phyloP scores from a whole-genome alignment of 2,888 invertebrate genomes.

The Eucera pruinosa region DNA sequence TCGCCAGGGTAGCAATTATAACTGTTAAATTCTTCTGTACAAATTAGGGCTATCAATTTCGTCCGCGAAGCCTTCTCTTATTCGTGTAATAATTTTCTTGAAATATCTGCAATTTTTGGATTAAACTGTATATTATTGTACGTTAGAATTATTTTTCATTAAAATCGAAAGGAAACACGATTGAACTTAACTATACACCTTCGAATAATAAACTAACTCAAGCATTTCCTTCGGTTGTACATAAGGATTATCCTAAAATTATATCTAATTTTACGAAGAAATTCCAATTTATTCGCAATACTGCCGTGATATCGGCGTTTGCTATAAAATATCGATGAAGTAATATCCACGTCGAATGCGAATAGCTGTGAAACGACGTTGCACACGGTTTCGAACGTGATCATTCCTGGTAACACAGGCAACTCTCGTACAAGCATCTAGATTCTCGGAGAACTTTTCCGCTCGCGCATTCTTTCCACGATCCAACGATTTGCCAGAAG shows the following conservation, averaged over 20 bases:
- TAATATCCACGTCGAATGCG: constrained; percentile 18
- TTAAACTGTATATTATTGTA: not conserved
- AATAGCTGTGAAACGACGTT: constrained; percentile 15
- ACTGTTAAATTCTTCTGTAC: too few species aligned
- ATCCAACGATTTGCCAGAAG: constrained; percentile 41
- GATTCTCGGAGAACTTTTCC: constrained; percentile 1
- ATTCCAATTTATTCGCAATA: not conserved
- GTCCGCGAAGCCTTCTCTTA: too few species aligned
- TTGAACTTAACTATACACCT: too few species aligned
- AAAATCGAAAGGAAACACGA: not conserved
- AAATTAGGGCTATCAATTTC: too few species aligned
- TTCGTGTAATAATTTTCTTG: too few species aligned
- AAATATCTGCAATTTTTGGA: too few species aligned
- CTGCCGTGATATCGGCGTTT: not conserved
- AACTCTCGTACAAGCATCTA: constrained; percentile 3
- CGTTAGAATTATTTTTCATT: not conserved
- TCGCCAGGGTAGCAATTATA: too few species aligned
- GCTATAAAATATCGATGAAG: constrained; percentile 6
- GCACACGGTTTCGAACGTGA: constrained; percentile 19
- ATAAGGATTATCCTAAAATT: not conserved
- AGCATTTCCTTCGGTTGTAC: not conserved
- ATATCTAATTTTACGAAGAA: not conserved
- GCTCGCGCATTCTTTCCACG: constrained; percentile 35
- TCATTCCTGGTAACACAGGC: constrained; percentile 10
- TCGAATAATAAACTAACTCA: too few species aligned